Evolutionary conservation across 2,113 vertebrate species (phyloP), one percentile per base, ranked within the genome.

Genomic region (Synchiropus splendidus): DNA sequence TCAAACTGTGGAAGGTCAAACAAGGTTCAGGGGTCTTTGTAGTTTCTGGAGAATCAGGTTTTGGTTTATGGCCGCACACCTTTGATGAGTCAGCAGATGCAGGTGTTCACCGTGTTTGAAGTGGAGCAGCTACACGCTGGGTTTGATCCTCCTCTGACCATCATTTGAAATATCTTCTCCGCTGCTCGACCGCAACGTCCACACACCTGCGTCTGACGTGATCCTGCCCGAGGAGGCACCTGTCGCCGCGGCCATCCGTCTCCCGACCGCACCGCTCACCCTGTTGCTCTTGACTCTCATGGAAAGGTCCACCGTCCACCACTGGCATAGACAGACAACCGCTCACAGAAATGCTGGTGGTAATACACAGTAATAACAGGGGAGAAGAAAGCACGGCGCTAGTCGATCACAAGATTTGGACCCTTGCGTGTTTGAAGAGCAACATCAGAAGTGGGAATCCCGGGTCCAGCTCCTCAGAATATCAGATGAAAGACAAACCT

Each of bases 41-140:
- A 35, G 4, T 4, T 27, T 27, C 21, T 33, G 18, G 16, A 42
- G 50, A 61, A 73, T 49, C 55, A 61, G 61, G 14, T n/a, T 10
- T 12, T 5, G 17, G 38, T 40, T 54, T 51, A 42, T 30, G 44
- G 46, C 16, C 9, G 44, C 63, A 61, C 54, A 56, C 60, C 67
- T 81, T 61, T 67, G 64, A 72, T 49, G 48, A 37, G 17, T 39
- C 40, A 57, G 44, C 41, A 5, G 36, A 52, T 59, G 71, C 74
- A 77, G 78, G 74, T 81, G 75, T 61, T 56, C 57, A 56, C 66
- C 21, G 64, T 17, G 61, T 81, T 77, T 80, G 73, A 79, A 72
- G 78, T 70, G 54, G 65, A 36, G 40, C 50, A 13, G 39, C 54
- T 52, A 50, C 34, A 16, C 33, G 31, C 48, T 60, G 33, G 45